Conservation (phyloP, 2,113 vertebrate genomes). For the Tragelaphus strepsiceros region DNA sequence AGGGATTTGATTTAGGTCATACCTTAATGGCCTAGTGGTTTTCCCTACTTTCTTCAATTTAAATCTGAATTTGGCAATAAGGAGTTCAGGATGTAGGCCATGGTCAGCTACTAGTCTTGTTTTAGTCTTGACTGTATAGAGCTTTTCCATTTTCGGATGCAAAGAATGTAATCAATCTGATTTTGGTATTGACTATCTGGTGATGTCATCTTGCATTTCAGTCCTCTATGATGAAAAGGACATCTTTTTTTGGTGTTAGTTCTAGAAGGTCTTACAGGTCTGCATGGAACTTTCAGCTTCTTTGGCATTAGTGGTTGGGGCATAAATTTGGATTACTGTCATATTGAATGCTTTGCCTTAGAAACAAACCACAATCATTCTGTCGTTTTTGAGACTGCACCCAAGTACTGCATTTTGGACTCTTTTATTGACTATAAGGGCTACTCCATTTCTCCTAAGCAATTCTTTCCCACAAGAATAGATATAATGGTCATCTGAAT, state of each 20-base stretch:
- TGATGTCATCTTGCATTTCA: background rate
- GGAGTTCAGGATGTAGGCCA: background rate
- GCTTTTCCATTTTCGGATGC: background rate
- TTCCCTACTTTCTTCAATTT: background rate
- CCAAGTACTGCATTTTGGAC: background rate
- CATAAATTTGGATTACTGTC: background rate
- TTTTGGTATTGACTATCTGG: background rate
- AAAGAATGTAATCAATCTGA: background rate
- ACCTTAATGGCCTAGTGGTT: background rate
- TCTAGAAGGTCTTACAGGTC: background rate
- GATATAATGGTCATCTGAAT: background rate
- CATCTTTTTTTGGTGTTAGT: background rate
- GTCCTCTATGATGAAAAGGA: background rate
- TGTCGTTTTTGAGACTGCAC: background rate
- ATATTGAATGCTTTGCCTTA: background rate
- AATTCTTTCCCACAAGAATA: background rate
- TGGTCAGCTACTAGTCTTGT: background rate
- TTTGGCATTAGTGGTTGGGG: background rate
- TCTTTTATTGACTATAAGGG: background rate
- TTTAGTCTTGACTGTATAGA: background rate
- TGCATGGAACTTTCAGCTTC: background rate
- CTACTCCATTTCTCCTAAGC: background rate
- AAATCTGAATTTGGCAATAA: background rate
- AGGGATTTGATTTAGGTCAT: background rate
- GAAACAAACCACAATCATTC: background rate